These are phyloP conservation scores for Aurelia sp. DNA, from an alignment of 30 jellyfish, hydroid and myxozoan species.

Conservation along the genomic window DNA sequence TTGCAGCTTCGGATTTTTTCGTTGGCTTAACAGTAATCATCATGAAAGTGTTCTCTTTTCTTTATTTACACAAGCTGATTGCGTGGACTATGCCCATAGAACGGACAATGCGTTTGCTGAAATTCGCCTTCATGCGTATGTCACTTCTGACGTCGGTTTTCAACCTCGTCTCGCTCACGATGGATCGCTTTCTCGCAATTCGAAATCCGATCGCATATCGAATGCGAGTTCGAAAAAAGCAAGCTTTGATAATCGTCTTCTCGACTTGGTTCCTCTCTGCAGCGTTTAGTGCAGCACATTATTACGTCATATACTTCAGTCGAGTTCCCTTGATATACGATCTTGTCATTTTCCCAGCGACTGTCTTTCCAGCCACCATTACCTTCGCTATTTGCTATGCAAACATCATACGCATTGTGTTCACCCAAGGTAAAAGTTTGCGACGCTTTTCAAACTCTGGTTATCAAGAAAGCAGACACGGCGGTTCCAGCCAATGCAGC, in stretches of 20 bases:
- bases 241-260: constrained; percentile 10
- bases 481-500: too few species aligned
- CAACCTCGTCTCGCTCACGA: constrained; percentile 49
- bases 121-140: constrained; percentile 23
- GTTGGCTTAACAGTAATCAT: constrained; percentile 33
- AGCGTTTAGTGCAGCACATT: neutral
- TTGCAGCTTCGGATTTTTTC: constrained; percentile 51
- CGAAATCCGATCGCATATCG: constrained; percentile 52
- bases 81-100: neutral
- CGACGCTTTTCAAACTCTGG: neutral
- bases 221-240: neutral
- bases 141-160: constrained; percentile 52
- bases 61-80: neutral
- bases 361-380: constrained; percentile 28
- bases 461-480: neutral
- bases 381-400: constrained; percentile 10
- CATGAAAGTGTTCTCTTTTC: constrained; percentile 14
- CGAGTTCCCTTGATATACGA: neutral
- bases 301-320: neutral
- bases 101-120: neutral
- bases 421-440: constrained; percentile 20
- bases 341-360: constrained; percentile 23
- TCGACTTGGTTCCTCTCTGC: constrained; percentile 40
- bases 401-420: neutral
- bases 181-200: constrained; percentile 55